phyloP scores from a whole-genome alignment of 2,797 vertebrate species.

The Streptopelia turtur region DNA sequence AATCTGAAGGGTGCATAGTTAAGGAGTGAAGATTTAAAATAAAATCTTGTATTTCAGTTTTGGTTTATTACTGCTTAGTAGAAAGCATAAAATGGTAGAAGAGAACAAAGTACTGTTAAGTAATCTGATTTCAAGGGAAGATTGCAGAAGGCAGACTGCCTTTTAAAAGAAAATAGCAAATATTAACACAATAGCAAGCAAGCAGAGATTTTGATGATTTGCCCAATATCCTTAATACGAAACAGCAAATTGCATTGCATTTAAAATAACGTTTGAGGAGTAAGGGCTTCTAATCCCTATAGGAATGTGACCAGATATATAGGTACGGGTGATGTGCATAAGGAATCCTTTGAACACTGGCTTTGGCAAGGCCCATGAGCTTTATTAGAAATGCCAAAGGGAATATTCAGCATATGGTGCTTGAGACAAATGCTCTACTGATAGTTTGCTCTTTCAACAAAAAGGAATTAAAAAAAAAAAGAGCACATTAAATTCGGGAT shows the following conservation, averaged over 20 bases:
- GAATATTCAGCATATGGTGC: background rate
- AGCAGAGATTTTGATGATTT: background rate
- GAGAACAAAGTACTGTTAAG: slow-evolving; percentile 6
- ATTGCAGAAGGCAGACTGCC: background rate
- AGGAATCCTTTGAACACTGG: background rate
- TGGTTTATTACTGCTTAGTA: background rate
- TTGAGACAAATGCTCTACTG: background rate
- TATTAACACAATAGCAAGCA: background rate
- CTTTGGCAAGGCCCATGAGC: background rate
- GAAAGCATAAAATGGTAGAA: background rate
- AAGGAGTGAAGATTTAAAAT: background rate
- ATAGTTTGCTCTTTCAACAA: background rate
- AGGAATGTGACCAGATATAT: background rate
- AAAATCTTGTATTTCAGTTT: background rate
- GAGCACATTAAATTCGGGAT: background rate
- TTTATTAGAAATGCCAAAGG: background rate
- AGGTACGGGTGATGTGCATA: rapidly evolving
- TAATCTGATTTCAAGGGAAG: background rate
- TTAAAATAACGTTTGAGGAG: background rate
- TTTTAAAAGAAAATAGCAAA: slow-evolving; percentile 13
- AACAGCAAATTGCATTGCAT: background rate
- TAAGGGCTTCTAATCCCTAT: background rate
- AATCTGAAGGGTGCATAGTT: background rate
- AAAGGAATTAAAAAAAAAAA: background rate
- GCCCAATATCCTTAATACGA: background rate